Evolutionary conservation across 2,888 invertebrate genomes (phyloP), one percentile per base, ranked within the genome.

Genomic region (Agrenia bidenticulata): DNA sequence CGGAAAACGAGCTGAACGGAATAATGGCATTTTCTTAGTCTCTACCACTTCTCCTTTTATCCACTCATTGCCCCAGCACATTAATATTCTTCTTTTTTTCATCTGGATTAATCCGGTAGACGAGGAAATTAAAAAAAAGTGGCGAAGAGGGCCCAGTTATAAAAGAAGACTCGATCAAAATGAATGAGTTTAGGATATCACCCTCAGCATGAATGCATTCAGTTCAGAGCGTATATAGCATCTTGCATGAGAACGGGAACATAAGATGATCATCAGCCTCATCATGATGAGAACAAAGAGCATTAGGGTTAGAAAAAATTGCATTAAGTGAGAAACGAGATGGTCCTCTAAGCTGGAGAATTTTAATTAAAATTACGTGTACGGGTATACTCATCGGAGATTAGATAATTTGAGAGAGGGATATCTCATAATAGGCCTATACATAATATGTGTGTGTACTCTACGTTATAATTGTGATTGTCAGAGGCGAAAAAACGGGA

Each of bases 341-440:
- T 64, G 62, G 51, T 50, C 54, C 41, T 57, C 32, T 50, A 60
- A 59, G 54, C 50, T 55, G 62, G 68, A 68, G 69, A 74, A 72
- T 73, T 74, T 74, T 74, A 74, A 74, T 74, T 74, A 74, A 74
- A 74, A 74, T 74, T 73, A 74, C 74, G 69, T 73, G 74, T 69
- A 71, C 67, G 60, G 60, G 69, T 71, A 71, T 71, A 68, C 73
- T 68, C 74, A 61, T 71, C 71, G 66, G 70, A 74, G 72, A 74
- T 74, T 74, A 72, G 69, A 70, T 72, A 69, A 73, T 70, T 66
- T 71, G 57, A 57, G 39, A 39, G 23, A 37, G 57, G 9, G 39
- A 41, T 4, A 13, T 32, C n/a, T 9, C 9, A 32, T 24, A 17
- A 55, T 24, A 32, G 17, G 55, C 15, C 15, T 9, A 19, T n/a